Evolutionary conservation across 2,888 invertebrate species (phyloP).

Genomic region (Heterodera filipjevi): DNA sequence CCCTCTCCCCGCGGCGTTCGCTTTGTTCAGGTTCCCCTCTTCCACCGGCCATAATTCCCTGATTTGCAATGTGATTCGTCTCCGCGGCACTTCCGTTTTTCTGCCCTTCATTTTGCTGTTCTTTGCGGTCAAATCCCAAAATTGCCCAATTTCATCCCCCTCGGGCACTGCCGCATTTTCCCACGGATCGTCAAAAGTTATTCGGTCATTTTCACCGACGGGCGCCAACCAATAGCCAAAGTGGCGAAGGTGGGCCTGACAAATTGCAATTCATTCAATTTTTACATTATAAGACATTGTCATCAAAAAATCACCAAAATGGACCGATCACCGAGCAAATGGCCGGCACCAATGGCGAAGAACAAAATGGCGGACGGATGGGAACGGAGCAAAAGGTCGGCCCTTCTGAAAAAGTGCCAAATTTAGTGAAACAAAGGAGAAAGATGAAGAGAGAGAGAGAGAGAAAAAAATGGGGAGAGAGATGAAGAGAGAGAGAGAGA

Average conservation of each 20-base stretch:
- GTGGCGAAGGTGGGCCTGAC: conserved; percentile 14
- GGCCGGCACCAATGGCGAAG: conserved; percentile 35
- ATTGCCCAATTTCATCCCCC: background rate
- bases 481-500: no score
- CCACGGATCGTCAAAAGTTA: background rate
- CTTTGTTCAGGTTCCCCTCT: background rate
- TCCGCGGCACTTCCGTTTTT: background rate
- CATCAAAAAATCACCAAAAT: background rate
- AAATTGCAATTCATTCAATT: background rate
- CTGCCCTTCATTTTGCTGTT: background rate
- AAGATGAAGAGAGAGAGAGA: no score
- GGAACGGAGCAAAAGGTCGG: conserved; percentile 26
- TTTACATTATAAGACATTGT: background rate
- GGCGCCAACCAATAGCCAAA: conserved; percentile 16
- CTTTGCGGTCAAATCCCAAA: background rate
- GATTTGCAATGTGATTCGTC: background rate
- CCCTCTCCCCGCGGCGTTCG: background rate
- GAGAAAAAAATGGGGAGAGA: no score
- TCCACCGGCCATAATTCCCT: background rate
- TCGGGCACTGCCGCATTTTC: background rate
- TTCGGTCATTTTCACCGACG: background rate
- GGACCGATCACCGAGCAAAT: conserved; percentile 25
- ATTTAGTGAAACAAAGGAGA: no score
- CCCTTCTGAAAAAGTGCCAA: conserved; percentile 11
- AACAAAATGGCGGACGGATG: conserved; percentile 27